These are phyloP conservation scores for Plotosus lineatus DNA, from an alignment of 2,113 vertebrate genomes.

Conservation along the genomic window DNA sequence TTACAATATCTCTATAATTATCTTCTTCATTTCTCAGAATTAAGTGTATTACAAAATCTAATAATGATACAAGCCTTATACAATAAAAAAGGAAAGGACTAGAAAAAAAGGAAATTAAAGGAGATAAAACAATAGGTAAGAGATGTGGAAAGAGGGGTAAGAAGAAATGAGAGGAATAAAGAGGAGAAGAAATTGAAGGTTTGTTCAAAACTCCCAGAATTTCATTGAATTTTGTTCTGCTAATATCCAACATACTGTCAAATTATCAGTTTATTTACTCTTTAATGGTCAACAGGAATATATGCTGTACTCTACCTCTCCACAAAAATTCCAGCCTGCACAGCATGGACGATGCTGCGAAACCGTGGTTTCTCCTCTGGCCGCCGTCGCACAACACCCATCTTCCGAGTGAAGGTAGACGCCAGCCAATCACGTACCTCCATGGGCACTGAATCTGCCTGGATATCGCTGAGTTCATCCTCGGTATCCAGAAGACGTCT, in stretches of 20 bases:
- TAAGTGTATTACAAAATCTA: no score
- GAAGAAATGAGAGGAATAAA: no score
- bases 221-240: neutral
- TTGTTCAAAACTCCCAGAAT: no score
- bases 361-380: slow-evolving; percentile 96
- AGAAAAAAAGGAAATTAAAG: no score
- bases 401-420: slow-evolving; percentile 95
- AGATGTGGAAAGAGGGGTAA: no score
- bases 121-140: no score
- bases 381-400: slow-evolving; percentile 89
- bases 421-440: slow-evolving; percentile 98
- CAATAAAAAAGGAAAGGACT: no score
- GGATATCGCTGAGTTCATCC: slow-evolving; percentile 92
- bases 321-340: slow-evolving; percentile 98
- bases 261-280: neutral
- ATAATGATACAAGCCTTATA: no score
- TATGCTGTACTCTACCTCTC: slow-evolving; percentile 73
- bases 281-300: neutral
- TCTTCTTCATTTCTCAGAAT: no score
- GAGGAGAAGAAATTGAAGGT: no score
- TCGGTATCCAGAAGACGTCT: slow-evolving; percentile 92
- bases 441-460: slow-evolving; percentile 86
- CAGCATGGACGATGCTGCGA: slow-evolving; percentile 94
- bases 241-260: neutral
- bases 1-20: no score